These are phyloP conservation scores for Toxotes lorentzi DNA, from an alignment of 2,797 vertebrate genomes.

Conservation along the genomic window DNA sequence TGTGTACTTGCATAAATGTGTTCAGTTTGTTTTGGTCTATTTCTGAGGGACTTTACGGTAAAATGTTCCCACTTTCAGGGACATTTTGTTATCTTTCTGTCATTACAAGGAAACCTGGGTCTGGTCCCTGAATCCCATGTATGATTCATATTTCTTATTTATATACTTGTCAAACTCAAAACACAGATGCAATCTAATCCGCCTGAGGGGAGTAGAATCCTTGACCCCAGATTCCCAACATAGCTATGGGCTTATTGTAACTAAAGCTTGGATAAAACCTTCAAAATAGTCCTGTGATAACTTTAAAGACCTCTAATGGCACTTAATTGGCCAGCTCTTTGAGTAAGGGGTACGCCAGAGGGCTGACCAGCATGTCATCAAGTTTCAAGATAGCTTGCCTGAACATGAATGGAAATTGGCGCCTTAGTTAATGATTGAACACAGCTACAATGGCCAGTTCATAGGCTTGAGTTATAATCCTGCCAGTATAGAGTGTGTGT, in stretches of 20 bases:
- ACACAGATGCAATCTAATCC: neutral
- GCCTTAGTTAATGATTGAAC: slow-evolving; percentile 41
- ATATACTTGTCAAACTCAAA: neutral
- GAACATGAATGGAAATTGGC: slow-evolving; percentile 46
- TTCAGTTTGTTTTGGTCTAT: neutral
- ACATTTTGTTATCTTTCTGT: slow-evolving; percentile 4
- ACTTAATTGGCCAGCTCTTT: slow-evolving; percentile 41
- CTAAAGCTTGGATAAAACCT: slow-evolving; percentile 15
- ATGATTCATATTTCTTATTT: neutral
- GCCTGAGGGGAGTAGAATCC: slow-evolving; percentile 5
- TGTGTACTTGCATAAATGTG: slow-evolving; percentile 12
- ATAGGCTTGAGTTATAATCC: slow-evolving; percentile 24
- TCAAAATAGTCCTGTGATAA: slow-evolving; percentile 35
- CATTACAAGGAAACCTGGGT: neutral
- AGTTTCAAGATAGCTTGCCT: slow-evolving; percentile 41
- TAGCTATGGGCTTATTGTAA: slow-evolving; percentile 29
- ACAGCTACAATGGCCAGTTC: slow-evolving; percentile 32
- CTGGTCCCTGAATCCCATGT: neutral
- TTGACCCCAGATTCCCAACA: slow-evolving; percentile 40
- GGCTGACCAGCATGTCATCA: slow-evolving; percentile 35
- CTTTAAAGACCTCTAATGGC: slow-evolving; percentile 53
- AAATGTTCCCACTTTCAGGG: neutral
- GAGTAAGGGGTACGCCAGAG: slow-evolving; percentile 17
- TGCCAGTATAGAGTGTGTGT: slow-evolving; percentile 6
- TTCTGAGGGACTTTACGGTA: neutral